Conservation (phyloP, 2,113 vertebrate species). For the Grammatotria lemairii region DNA sequence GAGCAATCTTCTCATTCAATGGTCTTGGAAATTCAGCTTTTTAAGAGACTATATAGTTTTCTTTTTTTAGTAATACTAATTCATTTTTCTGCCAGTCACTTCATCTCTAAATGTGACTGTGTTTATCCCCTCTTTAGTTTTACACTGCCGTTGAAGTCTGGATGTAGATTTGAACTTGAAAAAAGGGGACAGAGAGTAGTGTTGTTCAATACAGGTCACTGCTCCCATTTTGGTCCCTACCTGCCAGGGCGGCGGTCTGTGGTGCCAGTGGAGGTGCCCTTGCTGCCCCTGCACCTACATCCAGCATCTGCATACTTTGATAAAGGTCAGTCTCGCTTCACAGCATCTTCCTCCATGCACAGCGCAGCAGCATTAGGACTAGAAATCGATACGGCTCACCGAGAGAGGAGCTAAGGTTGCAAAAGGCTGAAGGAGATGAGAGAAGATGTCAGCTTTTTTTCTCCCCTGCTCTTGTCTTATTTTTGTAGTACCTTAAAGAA, state of each 20-base stretch:
- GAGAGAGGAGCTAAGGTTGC: not conserved
- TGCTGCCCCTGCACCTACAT: not conserved
- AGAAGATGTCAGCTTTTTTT: not conserved
- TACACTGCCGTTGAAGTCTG: not conserved
- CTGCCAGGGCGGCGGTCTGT: not conserved
- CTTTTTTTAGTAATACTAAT: not conserved
- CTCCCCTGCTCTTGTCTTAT: not conserved
- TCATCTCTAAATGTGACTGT: not conserved
- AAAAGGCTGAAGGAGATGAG: not conserved
- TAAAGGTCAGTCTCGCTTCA: constrained; percentile 47
- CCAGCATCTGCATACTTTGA: constrained; percentile 38
- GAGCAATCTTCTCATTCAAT: not conserved
- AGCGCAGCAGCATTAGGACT: constrained; percentile 16
- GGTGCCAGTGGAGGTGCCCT: constrained; percentile 1
- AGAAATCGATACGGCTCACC: constrained; percentile 40
- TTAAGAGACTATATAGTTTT: not conserved
- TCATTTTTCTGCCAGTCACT: not conserved
- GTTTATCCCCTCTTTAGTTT: not conserved
- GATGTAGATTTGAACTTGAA: not conserved
- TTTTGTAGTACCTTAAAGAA: not conserved
- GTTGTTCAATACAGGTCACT: not conserved
- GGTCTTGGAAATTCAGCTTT: not conserved
- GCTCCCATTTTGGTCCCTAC: constrained; percentile 5
- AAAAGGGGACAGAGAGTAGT: not conserved
- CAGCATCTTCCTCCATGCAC: constrained; percentile 15